Conservation (phyloP, 1,140 invertebrate species). For the Parasteatoda tepidariorum region DNA sequence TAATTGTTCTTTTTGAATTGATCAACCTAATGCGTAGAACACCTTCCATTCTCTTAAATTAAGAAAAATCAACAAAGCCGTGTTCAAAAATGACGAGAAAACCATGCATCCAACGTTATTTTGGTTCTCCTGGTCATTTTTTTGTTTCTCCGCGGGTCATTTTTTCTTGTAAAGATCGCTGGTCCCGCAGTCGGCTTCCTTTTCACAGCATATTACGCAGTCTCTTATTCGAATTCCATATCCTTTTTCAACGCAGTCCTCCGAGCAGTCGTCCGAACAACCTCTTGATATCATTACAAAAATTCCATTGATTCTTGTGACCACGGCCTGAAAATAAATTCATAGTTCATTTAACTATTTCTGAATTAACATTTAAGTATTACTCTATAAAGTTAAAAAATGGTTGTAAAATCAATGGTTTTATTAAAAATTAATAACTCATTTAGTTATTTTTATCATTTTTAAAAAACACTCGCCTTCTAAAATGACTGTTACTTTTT, state of each 20-base stretch:
- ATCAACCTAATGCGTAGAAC: neutral
- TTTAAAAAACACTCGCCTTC: no score
- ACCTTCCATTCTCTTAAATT: neutral
- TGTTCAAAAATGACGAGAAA: no score
- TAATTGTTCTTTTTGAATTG: neutral
- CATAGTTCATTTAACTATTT: no score
- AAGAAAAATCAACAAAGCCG: neutral
- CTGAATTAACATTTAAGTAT: no score
- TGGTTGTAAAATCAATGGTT: no score
- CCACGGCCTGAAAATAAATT: neutral
- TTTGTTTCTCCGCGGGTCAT: neutral
- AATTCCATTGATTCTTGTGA: constrained; percentile 30
- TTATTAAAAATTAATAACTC: no score
- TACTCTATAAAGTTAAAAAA: no score
- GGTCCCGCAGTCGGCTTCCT: constrained; percentile 14
- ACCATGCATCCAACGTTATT: neutral
- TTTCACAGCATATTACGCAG: constrained; percentile 33
- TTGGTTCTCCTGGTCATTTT: neutral
- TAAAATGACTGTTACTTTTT: no score
- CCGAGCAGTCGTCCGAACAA: constrained; percentile 14
- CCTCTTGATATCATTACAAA: constrained; percentile 42
- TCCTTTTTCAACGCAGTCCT: constrained; percentile 38
- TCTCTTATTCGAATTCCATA: constrained; percentile 28
- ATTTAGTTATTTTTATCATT: no score
- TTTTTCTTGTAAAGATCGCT: constrained; percentile 5